Conservation (phyloP, 1,140 invertebrate species). For the Camponotus vicinus region DNA sequence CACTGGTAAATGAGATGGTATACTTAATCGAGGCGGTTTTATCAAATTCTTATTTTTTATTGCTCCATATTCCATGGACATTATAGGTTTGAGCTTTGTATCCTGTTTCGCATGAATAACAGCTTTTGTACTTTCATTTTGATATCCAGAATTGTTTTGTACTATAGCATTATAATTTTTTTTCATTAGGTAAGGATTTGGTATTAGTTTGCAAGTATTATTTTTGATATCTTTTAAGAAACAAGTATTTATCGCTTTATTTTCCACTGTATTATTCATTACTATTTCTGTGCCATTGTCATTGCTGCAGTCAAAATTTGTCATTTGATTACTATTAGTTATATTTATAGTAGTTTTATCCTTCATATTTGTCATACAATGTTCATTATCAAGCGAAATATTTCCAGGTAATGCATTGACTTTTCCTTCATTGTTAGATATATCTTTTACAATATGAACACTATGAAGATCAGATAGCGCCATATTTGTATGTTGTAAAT, state of each 20-base stretch:
- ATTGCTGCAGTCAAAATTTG: background rate
- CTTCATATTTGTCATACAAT: constrained; percentile 36
- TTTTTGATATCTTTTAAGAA: background rate
- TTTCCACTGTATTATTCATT: background rate
- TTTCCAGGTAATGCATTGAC: constrained; percentile 47
- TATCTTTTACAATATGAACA: constrained; percentile 58
- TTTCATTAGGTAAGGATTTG: background rate
- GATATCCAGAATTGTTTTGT: constrained; percentile 43
- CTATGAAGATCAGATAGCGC: constrained; percentile 75
- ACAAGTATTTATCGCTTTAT: background rate
- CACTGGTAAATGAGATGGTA: background rate
- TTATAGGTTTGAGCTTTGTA: constrained; percentile 45
- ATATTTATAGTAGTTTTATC: constrained; percentile 51
- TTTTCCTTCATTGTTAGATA: constrained; percentile 31
- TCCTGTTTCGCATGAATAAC: constrained; percentile 14
- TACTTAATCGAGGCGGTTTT: constrained; percentile 71
- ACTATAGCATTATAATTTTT: background rate
- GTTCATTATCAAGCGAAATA: constrained; percentile 58
- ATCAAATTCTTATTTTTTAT: constrained; percentile 72
- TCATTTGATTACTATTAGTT: constrained; percentile 22
- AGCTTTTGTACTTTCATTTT: constrained; percentile 6
- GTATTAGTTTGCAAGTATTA: background rate
- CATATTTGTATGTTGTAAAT: constrained; percentile 80
- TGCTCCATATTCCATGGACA: constrained; percentile 33
- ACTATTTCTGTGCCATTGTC: constrained; percentile 22